Evolutionary conservation across 2,113 vertebrate genomes (phyloP), one percentile per base, ranked within the genome.

Genomic region (Pomatorhinus ruficollis): DNA sequence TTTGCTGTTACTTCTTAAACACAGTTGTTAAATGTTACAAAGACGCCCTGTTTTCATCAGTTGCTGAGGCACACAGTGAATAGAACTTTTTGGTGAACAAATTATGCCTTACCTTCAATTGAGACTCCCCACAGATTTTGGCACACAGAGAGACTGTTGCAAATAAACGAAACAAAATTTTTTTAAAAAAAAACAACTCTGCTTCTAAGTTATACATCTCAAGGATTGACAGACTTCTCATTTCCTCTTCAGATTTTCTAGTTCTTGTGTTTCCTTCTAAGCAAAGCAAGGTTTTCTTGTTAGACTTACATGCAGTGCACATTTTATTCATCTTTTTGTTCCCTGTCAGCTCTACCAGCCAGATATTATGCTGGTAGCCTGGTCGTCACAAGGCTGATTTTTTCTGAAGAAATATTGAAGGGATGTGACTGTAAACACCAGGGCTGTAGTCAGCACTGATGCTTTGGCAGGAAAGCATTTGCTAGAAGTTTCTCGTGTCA

Each of bases 1-100:
- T 90, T 96, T 77, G 83, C 71, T 94, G n/a, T 64, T 89, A 49
- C 28, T 90, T 63, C 71, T 90, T 52, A 76, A 93, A 66, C 54
- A 68, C 49, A n/a, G 78, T 66, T 92, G 63, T 54, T 94, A 74
- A 77, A 70, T 52, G 59, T 91, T 80, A 91, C 70, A 77, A 89
- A 93, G 70, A 70, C 1, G 0, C 54, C 19, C 39, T 61, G 63
- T 79, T 80, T 92, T 25, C 85, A 74, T 28, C 42, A 59, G 47
- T 7, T 83, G 54, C 87, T 72, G 89, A 60, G 74, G n/a, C 61
- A 83, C 33, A 39, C 0, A 45, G 20, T 21, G 57, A 69, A 83
- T 2, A 23, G 60, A 61, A 35, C 42, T 47, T 74, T 87, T 35
- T 39, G 70, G n/a, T 39, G 39, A 85, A 37, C 37, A 77, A 82